Base-by-base conservation (phyloP, 2,113 vertebrate species). In the Irena cyanogastra region DNA sequence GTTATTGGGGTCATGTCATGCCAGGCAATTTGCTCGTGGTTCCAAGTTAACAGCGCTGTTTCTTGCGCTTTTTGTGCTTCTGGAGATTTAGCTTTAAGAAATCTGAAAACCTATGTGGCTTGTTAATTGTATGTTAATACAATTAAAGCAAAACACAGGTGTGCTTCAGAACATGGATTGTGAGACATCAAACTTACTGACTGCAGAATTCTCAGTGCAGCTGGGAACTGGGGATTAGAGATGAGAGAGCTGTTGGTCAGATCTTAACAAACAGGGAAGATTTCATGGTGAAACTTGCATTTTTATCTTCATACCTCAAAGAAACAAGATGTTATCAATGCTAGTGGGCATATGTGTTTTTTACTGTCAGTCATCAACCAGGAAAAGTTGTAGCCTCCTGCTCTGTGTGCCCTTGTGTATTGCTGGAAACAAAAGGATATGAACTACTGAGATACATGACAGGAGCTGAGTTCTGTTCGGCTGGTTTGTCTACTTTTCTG, bases 1-100 rank as follows among this genome's bases (percentile, higher is more conserved):
- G 45, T 10, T n/a, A 33, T 41, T 76, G 56, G 28, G 49, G 16
- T 57, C 1, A 0, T 31, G 60, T 45, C 2, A 0, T 21, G 18
- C 47, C 28, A 24, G 56, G 37, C 45, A n/a, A 37, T 28, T 61
- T 79, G 50, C 14, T 64, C 22, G 16, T 33, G 12, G 9, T 84
- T 75, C 14, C 27, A 26, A 49, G 27, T 47, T 80, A 69, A 39
- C 5, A 37, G 35, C 8, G 16, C 14, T 16, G 16, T 31, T 76
- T 59, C 20, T 88, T n/a, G 35, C 53, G 57, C 39, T 87, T 65
- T 60, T 53, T 79, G 50, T 78, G 28, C 23, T 44, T 35, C 2
- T 49, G 24, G 33, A 39, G n/a, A 27, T 27, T 69, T 53, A 50
- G 15, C 41, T 81, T 4, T 71, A 37, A 26, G 53, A 77, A 35